Evolutionary conservation across 2,888 invertebrate species (phyloP).

Genomic region (Caenorhabditis wallacei): DNA sequence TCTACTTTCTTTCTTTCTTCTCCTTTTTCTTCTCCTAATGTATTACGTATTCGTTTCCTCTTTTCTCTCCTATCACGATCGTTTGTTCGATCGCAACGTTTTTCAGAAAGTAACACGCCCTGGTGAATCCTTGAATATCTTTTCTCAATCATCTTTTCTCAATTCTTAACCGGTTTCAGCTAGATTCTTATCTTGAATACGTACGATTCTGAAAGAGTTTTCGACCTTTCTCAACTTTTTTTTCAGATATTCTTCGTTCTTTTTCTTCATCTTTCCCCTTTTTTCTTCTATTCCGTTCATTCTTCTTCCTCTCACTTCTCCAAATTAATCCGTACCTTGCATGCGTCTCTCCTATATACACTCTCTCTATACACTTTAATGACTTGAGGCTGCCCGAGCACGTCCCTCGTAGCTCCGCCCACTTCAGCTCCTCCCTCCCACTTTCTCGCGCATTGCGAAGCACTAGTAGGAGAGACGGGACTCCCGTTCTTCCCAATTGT

Average conservation of each 20-base stretch:
- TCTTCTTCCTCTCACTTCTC: constrained; percentile 51
- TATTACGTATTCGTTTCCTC: constrained; percentile 41
- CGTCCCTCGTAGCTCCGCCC: constrained; percentile 39
- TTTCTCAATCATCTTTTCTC: constrained; percentile 28
- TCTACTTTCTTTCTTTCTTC: constrained; percentile 24
- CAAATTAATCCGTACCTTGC: constrained; percentile 63
- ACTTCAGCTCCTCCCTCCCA: constrained; percentile 47
- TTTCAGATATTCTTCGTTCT: constrained; percentile 32
- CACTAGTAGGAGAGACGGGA: constrained; percentile 44
- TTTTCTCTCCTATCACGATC: constrained; percentile 49
- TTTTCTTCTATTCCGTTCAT: constrained; percentile 20
- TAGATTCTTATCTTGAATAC: constrained; percentile 47
- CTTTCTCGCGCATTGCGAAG: constrained; percentile 63
- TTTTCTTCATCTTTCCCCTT: constrained; percentile 5
- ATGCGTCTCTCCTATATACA: constrained; percentile 34
- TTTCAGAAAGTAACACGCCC: constrained; percentile 57
- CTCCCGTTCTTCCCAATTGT: constrained; percentile 38
- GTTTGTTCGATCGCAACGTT: constrained; percentile 53
- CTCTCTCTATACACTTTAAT: constrained; percentile 52
- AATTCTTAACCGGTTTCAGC: constrained; percentile 35
- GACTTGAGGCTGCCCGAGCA: constrained; percentile 48
- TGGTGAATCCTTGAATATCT: constrained; percentile 48
- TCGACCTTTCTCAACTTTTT: constrained; percentile 40
- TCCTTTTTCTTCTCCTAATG: constrained; percentile 38
- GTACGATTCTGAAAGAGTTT: constrained; percentile 28